Conservation (phyloP, 1,140 invertebrate genomes). For the Hestina assimilis region DNA sequence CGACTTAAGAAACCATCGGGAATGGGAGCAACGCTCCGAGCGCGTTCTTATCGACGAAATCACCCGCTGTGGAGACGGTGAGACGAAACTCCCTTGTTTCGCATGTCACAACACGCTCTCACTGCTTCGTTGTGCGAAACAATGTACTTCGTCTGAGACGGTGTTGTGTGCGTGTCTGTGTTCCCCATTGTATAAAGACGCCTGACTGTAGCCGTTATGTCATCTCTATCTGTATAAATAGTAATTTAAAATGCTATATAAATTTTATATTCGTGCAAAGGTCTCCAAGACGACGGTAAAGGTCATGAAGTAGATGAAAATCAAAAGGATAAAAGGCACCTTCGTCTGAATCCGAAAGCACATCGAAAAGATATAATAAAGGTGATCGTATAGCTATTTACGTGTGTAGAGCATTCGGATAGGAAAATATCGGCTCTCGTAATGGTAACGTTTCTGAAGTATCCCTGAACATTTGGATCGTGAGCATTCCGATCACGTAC, state of each 20-base stretch:
- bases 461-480: constrained; percentile 55
- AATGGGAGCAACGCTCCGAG: no score
- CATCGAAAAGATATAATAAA: constrained; percentile 52
- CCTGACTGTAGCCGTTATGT: no score
- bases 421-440: constrained; percentile 64
- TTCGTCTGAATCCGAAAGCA: constrained; percentile 43
- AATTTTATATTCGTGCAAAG: not conserved
- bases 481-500: constrained; percentile 64
- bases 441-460: constrained; percentile 71
- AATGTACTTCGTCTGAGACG: no score
- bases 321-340: constrained; percentile 31
- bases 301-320: constrained; percentile 28
- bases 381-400: constrained; percentile 64
- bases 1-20: no score
- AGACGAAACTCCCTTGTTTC: no score
- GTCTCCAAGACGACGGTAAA: constrained; percentile 13
- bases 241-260: not conserved
- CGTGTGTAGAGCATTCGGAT: constrained; percentile 60
- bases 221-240: no score
- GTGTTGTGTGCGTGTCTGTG: no score
- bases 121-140: no score
- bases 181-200: no score
- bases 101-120: no score
- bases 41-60: no score
- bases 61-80: no score